phyloP scores from a whole-genome alignment of 1,140 invertebrate genomes.

The Drosophila subobscura region DNA sequence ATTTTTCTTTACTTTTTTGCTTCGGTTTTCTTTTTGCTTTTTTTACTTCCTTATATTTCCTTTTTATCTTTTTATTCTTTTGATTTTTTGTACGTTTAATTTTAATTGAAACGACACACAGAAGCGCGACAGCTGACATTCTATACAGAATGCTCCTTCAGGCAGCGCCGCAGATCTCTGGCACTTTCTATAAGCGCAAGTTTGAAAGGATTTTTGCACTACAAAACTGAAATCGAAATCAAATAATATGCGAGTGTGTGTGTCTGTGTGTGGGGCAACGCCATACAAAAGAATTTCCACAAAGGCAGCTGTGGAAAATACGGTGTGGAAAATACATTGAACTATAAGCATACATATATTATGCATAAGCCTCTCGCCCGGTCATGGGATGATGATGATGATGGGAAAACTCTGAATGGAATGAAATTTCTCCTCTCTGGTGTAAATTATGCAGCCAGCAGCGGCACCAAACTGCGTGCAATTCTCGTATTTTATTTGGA shows the following conservation, averaged over 20 bases:
- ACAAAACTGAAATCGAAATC: constrained; percentile 60
- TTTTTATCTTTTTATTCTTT: constrained; percentile 16
- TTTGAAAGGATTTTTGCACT: constrained; percentile 61
- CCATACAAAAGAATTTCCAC: constrained; percentile 48
- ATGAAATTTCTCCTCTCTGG: constrained; percentile 46
- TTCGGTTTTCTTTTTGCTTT: not conserved
- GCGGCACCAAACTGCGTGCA: constrained; percentile 28
- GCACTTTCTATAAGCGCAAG: constrained; percentile 46
- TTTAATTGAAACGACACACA: constrained; percentile 69
- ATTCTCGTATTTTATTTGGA: constrained; percentile 44
- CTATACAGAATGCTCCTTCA: constrained; percentile 13
- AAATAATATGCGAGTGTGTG: constrained; percentile 43
- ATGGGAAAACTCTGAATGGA: not conserved
- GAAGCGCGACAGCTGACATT: constrained; percentile 52
- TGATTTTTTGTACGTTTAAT: constrained; percentile 54
- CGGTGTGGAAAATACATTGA: constrained; percentile 28
- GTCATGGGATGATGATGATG: no score
- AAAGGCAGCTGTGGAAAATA: constrained; percentile 42
- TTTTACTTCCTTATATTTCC: not conserved
- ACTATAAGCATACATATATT: constrained; percentile 56
- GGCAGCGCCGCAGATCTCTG: not conserved
- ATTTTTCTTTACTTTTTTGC: not conserved
- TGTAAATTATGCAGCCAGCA: constrained; percentile 60
- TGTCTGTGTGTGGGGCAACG: not conserved
- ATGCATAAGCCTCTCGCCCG: constrained; percentile 6